Evolutionary conservation across 2,888 invertebrate genomes (phyloP), one percentile per base, ranked within the genome.

Genomic region (Ophion slaviceki): DNA sequence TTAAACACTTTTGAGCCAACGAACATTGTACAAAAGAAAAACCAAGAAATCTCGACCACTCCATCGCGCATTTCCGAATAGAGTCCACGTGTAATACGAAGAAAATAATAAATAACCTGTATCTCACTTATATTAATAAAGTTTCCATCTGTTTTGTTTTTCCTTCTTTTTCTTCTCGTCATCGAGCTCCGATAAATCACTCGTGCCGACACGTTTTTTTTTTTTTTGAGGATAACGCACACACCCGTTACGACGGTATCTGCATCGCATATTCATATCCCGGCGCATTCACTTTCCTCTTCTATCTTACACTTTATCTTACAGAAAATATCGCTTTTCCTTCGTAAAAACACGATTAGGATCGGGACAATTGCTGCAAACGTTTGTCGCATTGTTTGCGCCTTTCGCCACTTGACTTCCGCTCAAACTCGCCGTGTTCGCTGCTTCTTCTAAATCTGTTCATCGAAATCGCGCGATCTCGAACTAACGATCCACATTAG

Each of bases 21-120:
- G 70, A 85, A 80, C 80, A 80, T 77, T 77, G 82, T 85, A 82
- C 62, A 85, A 85, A 82, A 85, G 59, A 70, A 17, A 75, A 72
- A 72, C 59, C 32, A 36, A 59, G n/a, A 57, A 45, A 36, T 72
- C 14, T 62, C 17, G 59, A 59, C 28, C 8, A 71, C 59, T 66
- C 28, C 59, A 59, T 59, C 24, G 10, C 47, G 75, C 53, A 61
- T 80, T 72, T 40, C 66, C 7, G 66, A 84, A 80, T 20, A 68
- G n/a, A 61, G 66, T 57, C 68, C 11, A 20, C 62, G 17, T 62
- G 66, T 68, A 67, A 57, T 20, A 61, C 20, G 20, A 61, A 24
- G 6, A 61, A 6, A 20, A 61, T 24, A 61, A 76, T 47, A 20
- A 70, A 80, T 57, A 67, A 4, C 68, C 24, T 70, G 77, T 79